These are phyloP conservation scores for Valencia hispanica DNA, from an alignment of 2,797 vertebrate species.

Conservation along the genomic window DNA sequence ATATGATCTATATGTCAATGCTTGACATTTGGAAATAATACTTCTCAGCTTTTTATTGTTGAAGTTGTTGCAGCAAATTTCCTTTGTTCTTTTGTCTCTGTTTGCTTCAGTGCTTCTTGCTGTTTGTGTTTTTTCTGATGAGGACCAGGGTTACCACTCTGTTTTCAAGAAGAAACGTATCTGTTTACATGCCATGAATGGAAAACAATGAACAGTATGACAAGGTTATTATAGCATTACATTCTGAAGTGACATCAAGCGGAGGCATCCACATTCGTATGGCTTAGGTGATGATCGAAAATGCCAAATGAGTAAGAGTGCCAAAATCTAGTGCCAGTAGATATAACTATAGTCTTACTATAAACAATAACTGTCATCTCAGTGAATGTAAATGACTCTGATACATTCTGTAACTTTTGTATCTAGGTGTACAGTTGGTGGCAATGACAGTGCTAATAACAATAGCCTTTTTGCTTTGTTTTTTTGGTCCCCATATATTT, in stretches of 20 bases:
- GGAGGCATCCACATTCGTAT: conserved; percentile 70
- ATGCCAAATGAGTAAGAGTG: conserved; percentile 85
- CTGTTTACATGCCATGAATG: conserved; percentile 76
- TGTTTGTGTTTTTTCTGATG: conserved; percentile 75
- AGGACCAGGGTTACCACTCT: conserved; percentile 73
- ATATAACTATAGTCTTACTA: conserved; percentile 80
- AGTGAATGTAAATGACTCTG: conserved; percentile 83
- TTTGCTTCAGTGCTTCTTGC: conserved; percentile 77
- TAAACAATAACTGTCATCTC: conserved; percentile 82
- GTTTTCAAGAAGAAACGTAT: conserved; percentile 59
- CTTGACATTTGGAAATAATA: conserved; percentile 93
- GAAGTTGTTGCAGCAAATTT: conserved; percentile 67
- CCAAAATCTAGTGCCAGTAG: conserved; percentile 82
- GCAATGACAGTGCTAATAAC: conserved; percentile 76
- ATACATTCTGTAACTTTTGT: conserved; percentile 84
- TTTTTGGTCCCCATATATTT: conserved; percentile 72
- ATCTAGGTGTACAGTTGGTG: conserved; percentile 84
- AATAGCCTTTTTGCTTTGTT: conserved; percentile 71
- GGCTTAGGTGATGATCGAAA: conserved; percentile 64
- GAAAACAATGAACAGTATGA: conserved; percentile 48
- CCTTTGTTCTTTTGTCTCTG: conserved; percentile 56
- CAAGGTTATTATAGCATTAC: conserved; percentile 70
- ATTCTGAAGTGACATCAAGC: conserved; percentile 70
- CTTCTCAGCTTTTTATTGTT: conserved; percentile 91
- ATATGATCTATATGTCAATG: conserved; percentile 94